These are phyloP conservation scores for Temnothorax rugatulus DNA, from an alignment of 2,888 invertebrate genomes.

Conservation along the genomic window DNA sequence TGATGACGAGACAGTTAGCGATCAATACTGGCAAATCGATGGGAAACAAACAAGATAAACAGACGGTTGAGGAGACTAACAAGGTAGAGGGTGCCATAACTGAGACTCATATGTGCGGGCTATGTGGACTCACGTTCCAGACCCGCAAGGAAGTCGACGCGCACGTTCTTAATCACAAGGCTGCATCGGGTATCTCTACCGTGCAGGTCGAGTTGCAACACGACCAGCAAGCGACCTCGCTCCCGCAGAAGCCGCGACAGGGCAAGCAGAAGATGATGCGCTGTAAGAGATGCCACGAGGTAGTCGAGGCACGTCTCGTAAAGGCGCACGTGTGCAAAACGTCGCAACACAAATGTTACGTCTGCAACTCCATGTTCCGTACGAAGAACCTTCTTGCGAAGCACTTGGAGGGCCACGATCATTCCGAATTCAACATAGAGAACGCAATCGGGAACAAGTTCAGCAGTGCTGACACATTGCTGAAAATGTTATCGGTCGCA, in stretches of 20 bases:
- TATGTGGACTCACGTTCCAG: conserved; percentile 78
- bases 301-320: conserved; percentile 82
- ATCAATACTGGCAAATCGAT: background rate
- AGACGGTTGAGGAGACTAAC: conserved; percentile 15
- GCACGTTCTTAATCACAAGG: conserved; percentile 78
- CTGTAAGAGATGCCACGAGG: conserved; percentile 83
- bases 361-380: conserved; percentile 76
- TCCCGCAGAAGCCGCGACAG: conserved; percentile 5
- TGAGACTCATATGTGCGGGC: conserved; percentile 79
- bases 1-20: conserved; percentile 4
- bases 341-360: conserved; percentile 74
- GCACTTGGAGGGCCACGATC: conserved; percentile 76
- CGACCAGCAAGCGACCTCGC: background rate
- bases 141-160: conserved; percentile 77
- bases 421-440: conserved; percentile 72
- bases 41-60: conserved; percentile 18
- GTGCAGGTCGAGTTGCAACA: background rate
- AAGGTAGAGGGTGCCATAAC: conserved; percentile 4
- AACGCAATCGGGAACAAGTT: conserved; percentile 60
- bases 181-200: background rate
- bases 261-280: conserved; percentile 82
- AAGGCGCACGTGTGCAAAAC: conserved; percentile 81
- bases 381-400: conserved; percentile 73
- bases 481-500: background rate
- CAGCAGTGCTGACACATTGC: background rate